Conservation (phyloP, 1,140 invertebrate genomes). For the Aricia agestis region DNA sequence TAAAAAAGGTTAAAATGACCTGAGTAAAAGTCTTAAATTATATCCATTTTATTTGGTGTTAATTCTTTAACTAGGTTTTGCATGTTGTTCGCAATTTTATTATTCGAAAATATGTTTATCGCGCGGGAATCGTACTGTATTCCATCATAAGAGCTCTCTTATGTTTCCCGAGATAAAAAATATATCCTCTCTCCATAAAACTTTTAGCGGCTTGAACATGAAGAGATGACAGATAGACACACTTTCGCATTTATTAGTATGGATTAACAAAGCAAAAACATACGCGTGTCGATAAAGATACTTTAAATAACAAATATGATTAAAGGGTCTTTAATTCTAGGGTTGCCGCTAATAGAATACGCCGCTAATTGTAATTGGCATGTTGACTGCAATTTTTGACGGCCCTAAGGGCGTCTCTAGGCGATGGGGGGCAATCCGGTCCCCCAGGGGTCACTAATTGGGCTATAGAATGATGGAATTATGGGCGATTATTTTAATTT, state of each 20-base stretch:
- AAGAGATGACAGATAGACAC: too few relatives aligned
- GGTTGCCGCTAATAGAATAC: conserved; percentile 37
- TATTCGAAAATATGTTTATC: too few relatives aligned
- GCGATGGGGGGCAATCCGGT: conserved; percentile 28
- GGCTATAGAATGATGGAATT: conserved; percentile 14
- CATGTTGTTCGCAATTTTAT: too few relatives aligned
- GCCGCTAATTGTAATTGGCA: conserved; percentile 50
- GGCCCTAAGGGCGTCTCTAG: conserved; percentile 40
- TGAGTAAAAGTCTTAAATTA: too few relatives aligned
- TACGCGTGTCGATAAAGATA: not conserved
- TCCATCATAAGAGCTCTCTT: too few relatives aligned
- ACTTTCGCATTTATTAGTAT: not conserved
- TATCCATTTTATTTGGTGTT: too few relatives aligned
- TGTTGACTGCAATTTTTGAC: conserved; percentile 35
- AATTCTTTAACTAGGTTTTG: too few relatives aligned
- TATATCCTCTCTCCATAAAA: too few relatives aligned
- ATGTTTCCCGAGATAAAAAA: too few relatives aligned
- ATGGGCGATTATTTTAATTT: conserved; percentile 13
- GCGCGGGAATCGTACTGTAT: too few relatives aligned
- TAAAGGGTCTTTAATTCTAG: conserved; percentile 37
- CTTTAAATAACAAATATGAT: conserved; percentile 19
- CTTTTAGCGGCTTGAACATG: too few relatives aligned
- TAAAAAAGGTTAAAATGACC: too few relatives aligned
- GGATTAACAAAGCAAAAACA: not conserved
- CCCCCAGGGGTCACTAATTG: conserved; percentile 25